Evolutionary conservation across 1,140 invertebrate species (phyloP), one percentile per base, ranked within the genome.

Genomic region (Homalodisca vitripennis): DNA sequence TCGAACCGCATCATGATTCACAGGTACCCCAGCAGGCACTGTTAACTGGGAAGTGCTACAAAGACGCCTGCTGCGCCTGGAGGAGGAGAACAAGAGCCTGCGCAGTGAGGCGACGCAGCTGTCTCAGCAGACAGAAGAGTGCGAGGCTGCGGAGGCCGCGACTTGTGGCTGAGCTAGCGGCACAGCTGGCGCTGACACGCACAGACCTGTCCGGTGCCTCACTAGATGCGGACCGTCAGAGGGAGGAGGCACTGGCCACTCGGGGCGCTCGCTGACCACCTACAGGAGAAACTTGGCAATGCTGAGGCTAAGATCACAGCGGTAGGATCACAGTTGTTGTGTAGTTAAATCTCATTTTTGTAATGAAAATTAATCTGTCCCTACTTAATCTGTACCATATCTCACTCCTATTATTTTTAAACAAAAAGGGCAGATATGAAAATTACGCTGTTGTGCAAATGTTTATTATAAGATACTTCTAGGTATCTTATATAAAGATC

Each of bases 61-160:
- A 77, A 88, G 89, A 72, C 90, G 93, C 75, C 92, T 97, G 48
- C 84, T 85, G 74, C 83, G 83, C 0, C 80, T 98, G 73, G 93
- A 98, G 81, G 90, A 94, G 24, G 95, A 98, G 78, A 98, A 98
- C 79, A 86, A 88, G 57, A 83, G 88, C 22, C 82, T 98, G 17
- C 88, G 92, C 72, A 80, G 82, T 24, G 95, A 98, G 82, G 92
- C 92, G 66, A 81, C 84, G 12, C 86, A 91, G 72, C 81, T 97
- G 68, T 88, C 88, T 14, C 83, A 86, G 68, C 90, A 94, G 75
- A 91, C 95, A 14, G 90, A 91, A 75, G 85, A 88, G 75, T 89
- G 89, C 74, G 97, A 98, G 81, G 90, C 55, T 47, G n/a, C n/a
- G 34, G 63, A 66, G 41, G 63, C 47, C 12, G 62, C 24, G 41